Conservation (phyloP, 2,888 invertebrate species). For the Euphydryas editha region DNA sequence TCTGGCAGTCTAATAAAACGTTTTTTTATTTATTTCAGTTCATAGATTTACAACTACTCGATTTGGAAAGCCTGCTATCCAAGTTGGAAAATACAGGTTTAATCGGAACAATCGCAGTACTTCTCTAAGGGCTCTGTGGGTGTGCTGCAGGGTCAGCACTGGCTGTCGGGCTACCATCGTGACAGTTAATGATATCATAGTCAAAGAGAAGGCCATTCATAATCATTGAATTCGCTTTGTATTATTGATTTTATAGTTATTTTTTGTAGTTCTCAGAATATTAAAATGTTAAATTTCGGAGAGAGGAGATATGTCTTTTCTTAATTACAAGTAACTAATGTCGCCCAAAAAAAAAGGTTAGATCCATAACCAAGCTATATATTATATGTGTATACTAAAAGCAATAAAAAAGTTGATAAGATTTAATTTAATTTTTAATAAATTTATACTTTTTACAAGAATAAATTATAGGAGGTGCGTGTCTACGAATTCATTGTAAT, state of each 20-base stretch:
- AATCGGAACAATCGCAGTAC: constrained; percentile 45
- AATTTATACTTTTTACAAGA: too few species aligned
- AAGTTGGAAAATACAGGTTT: constrained; percentile 47
- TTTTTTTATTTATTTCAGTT: constrained; percentile 34
- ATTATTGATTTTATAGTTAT: neutral
- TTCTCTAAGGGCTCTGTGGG: constrained; percentile 44
- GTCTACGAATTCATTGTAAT: too few species aligned
- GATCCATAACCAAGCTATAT: too few species aligned
- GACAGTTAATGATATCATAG: constrained; percentile 46
- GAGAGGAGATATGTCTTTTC: neutral
- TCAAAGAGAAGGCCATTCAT: constrained; percentile 45
- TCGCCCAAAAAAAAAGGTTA: too few species aligned
- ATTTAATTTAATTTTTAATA: too few species aligned
- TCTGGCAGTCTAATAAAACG: neutral
- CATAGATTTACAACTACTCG: constrained; percentile 47
- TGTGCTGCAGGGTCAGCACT: constrained; percentile 46
- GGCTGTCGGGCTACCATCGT: constrained; percentile 48
- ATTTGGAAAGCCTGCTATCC: constrained; percentile 48
- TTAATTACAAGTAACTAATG: neutral
- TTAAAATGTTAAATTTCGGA: neutral
- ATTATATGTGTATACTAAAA: too few species aligned
- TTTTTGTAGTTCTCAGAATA: neutral
- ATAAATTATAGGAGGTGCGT: too few species aligned
- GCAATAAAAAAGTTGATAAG: too few species aligned
- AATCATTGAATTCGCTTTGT: constrained; percentile 42